Conservation (phyloP, 1,140 invertebrate species). For the Conus betulinus region DNA sequence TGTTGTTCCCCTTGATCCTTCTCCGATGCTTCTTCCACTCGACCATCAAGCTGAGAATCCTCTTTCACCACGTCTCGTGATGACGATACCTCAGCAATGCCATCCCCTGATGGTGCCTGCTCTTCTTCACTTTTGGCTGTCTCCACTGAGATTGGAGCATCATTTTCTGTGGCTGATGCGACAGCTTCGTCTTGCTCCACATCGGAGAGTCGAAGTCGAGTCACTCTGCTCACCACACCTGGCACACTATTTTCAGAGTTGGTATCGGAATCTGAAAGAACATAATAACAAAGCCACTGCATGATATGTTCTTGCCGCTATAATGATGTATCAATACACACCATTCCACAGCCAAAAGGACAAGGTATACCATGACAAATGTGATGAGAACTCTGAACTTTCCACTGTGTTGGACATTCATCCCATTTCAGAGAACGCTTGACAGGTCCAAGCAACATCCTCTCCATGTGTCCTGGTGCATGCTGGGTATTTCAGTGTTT, state of each 20-base stretch:
- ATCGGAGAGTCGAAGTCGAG: background rate
- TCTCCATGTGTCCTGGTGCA: too few species aligned
- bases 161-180: background rate
- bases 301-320: too few species aligned
- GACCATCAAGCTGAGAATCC: background rate
- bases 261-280: slow-evolving; percentile 25
- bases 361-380: too few species aligned
- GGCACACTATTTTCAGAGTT: slow-evolving; percentile 22
- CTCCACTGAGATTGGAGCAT: background rate
- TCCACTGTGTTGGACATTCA: too few species aligned
- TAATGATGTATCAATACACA: too few species aligned
- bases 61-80: background rate
- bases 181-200: background rate
- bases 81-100: background rate
- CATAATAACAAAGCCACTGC: background rate
- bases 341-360: too few species aligned
- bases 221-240: slow-evolving; percentile 21
- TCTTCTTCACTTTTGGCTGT: background rate
- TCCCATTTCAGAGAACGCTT: too few species aligned
- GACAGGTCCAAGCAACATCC: too few species aligned
- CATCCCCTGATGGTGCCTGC: background rate
- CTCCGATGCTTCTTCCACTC: background rate
- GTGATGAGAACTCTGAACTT: too few species aligned
- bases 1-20: background rate
- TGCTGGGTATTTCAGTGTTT: too few species aligned